phyloP scores from a whole-genome alignment of 2,113 vertebrate genomes.

The Ascaphus truei region DNA sequence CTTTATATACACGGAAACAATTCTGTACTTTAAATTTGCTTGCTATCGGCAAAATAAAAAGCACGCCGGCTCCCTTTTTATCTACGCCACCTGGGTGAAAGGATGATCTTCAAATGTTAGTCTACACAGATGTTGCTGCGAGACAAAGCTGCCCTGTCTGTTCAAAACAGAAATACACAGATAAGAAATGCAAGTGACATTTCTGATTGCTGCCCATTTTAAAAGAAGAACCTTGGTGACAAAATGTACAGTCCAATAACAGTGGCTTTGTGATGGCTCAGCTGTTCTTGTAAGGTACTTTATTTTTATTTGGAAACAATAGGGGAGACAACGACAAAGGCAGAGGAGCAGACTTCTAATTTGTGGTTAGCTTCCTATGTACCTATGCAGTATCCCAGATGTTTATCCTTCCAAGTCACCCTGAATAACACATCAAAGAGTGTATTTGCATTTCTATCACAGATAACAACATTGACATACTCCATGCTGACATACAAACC shows the following conservation, averaged over 20 bases:
- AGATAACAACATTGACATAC: conserved; percentile 69
- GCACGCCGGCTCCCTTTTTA: neutral
- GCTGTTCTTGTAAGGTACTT: neutral
- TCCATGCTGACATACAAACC: conserved; percentile 60
- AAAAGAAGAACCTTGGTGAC: no score
- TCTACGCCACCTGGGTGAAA: neutral
- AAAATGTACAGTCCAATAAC: no score
- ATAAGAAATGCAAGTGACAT: no score
- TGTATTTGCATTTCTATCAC: conserved; percentile 62
- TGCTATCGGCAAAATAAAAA: no score
- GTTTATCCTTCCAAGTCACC: conserved; percentile 63
- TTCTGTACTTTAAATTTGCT: no score
- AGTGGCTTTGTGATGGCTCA: no score
- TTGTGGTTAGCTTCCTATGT: conserved; percentile 52
- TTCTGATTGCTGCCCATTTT: no score
- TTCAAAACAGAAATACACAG: no score
- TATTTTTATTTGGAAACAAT: conserved; percentile 36
- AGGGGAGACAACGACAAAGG: conserved; percentile 29
- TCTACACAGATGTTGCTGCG: no score
- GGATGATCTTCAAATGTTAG: no score
- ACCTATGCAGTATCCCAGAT: conserved; percentile 51
- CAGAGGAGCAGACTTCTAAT: conserved; percentile 48
- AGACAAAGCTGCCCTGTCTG: no score
- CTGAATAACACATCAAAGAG: conserved; percentile 73
- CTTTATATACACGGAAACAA: no score